These are phyloP conservation scores for Phymatocera aterrima DNA, from an alignment of 2,888 invertebrate species.

Conservation along the genomic window DNA sequence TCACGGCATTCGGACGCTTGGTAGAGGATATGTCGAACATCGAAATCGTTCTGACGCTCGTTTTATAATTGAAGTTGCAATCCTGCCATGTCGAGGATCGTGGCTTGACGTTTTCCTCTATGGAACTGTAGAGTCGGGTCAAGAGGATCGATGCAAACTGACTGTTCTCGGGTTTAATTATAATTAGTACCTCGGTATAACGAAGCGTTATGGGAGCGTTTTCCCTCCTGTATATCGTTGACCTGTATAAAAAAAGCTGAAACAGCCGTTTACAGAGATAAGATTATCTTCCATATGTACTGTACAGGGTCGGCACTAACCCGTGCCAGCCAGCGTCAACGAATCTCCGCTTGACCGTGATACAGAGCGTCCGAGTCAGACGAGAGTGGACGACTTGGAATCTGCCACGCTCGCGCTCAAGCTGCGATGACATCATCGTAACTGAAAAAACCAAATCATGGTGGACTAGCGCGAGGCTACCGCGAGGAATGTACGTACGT, in stretches of 20 bases:
- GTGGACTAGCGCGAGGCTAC: slow-evolving; percentile 21
- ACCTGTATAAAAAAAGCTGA: not conserved
- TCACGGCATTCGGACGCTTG: too few relatives aligned
- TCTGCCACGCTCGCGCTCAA: not conserved
- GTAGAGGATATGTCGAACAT: too few relatives aligned
- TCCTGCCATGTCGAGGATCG: not conserved
- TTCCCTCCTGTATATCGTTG: not conserved
- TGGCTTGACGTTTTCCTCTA: not conserved
- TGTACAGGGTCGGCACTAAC: not conserved
- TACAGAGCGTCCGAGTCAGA: not conserved
- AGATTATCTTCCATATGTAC: not conserved
- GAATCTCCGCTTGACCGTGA: not conserved
- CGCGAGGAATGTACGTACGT: slow-evolving; percentile 1
- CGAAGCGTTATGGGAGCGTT: not conserved
- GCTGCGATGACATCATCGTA: slow-evolving; percentile 28
- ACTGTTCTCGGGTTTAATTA: not conserved
- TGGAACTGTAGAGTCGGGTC: not conserved
- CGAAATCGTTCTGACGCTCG: too few relatives aligned
- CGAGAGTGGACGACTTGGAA: not conserved
- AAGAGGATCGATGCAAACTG: not conserved
- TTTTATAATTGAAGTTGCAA: not conserved
- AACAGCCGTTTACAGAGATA: not conserved
- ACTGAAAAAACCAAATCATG: not conserved
- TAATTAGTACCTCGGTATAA: not conserved
- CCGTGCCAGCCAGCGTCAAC: not conserved